Conservation (phyloP, 2,113 vertebrate species). For the Malaclemys terrapin region DNA sequence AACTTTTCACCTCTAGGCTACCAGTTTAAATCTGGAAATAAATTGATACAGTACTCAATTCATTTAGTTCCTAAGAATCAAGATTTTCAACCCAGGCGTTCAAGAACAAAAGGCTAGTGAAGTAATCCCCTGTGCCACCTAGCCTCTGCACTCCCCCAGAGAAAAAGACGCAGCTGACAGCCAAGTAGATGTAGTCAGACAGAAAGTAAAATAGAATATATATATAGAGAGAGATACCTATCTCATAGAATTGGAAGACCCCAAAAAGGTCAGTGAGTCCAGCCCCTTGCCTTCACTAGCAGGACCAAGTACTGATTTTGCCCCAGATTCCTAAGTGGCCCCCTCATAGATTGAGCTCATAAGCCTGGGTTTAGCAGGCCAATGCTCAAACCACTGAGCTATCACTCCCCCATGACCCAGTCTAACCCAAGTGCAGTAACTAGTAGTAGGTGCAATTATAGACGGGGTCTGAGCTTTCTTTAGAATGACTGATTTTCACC, state of each 20-base stretch:
- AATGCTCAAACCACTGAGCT: too few relatives aligned
- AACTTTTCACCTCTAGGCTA: not conserved
- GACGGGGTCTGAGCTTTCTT: not conserved
- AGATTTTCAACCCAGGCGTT: not conserved
- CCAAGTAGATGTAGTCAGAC: not conserved
- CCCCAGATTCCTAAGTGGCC: too few relatives aligned
- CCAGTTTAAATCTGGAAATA: not conserved
- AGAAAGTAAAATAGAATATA: slow-evolving; percentile 1
- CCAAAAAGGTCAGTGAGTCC: too few relatives aligned
- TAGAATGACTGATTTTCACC: not conserved
- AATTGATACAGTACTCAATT: not conserved
- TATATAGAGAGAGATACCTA: too few relatives aligned
- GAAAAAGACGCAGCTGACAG: not conserved
- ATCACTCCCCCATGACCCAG: too few relatives aligned
- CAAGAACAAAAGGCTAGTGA: not conserved
- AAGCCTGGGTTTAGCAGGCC: too few relatives aligned
- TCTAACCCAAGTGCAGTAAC: not conserved
- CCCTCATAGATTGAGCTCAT: too few relatives aligned
- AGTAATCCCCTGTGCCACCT: not conserved
- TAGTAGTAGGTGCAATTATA: not conserved
- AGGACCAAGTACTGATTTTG: too few relatives aligned
- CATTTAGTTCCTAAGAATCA: not conserved
- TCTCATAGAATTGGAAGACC: too few relatives aligned
- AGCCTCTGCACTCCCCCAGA: not conserved
- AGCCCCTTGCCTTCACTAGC: too few relatives aligned